These are phyloP conservation scores for Chesias legatella DNA, from an alignment of 2,888 invertebrate genomes.

Conservation along the genomic window DNA sequence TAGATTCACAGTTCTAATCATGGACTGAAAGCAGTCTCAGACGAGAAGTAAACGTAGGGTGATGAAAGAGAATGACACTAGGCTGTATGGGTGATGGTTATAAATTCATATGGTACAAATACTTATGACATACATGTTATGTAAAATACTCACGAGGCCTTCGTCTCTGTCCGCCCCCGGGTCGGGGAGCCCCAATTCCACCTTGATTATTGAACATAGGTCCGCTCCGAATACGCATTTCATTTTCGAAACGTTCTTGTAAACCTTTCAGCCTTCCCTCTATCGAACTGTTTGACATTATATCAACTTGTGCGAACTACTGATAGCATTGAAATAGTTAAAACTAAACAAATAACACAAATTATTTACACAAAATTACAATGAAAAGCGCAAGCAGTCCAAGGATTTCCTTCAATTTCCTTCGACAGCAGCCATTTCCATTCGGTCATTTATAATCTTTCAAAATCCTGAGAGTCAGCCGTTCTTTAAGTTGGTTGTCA, in stretches of 20 bases:
- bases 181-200: slow-evolving; percentile 72
- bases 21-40: background rate
- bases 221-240: slow-evolving; percentile 83
- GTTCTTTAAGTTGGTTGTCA: no score
- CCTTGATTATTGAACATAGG: slow-evolving; percentile 80
- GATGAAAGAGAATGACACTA: slow-evolving; percentile 4
- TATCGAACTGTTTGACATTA: slow-evolving; percentile 86
- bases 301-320: slow-evolving; percentile 49
- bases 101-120: background rate
- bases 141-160: slow-evolving; percentile 81
- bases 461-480: slow-evolving; percentile 11
- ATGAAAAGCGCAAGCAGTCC: slow-evolving; percentile 65
- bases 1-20: background rate
- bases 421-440: slow-evolving; percentile 46
- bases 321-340: slow-evolving; percentile 64
- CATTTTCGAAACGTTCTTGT: slow-evolving; percentile 87
- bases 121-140: background rate
- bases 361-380: slow-evolving; percentile 69
- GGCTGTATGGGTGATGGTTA: slow-evolving; percentile 1
- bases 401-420: slow-evolving; percentile 64
- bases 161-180: slow-evolving; percentile 81
- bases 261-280: slow-evolving; percentile 91
- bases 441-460: slow-evolving; percentile 42
- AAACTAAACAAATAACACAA: slow-evolving; percentile 53
- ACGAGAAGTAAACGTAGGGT: background rate